A percentile compares a stretch with the other conserved stretches of the same genome.
Evolutionary conservation across 2,797 vertebrate species (phyloP).

Genomic region (Coranthus polyacanthus): DNA sequence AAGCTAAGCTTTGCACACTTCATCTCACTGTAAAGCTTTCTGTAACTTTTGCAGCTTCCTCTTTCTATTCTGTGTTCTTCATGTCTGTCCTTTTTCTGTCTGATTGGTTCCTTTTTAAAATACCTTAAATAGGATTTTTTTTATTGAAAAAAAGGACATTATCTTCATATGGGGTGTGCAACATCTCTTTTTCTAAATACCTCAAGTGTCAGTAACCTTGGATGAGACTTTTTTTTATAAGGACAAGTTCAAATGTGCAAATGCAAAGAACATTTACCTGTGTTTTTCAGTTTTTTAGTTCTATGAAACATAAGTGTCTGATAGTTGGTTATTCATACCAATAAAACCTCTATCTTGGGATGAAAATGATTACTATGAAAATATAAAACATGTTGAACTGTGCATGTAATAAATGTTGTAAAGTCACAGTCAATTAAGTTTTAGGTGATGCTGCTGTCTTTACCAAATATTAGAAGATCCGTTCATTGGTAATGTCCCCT

Average conservation of each 20-base stretch:
- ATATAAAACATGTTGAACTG: too few species aligned
- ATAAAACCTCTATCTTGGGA: too few species aligned
- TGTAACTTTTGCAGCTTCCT: constrained; percentile 72
- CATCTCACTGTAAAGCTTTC: constrained; percentile 73
- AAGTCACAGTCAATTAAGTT: too few species aligned
- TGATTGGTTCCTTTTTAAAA: constrained; percentile 43
- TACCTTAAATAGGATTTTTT: background rate
- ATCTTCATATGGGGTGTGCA: constrained; percentile 18
- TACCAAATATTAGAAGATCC: background rate
- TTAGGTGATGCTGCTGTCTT: constrained; percentile 9
- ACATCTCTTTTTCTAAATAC: constrained; percentile 3
- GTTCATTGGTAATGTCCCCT: background rate
- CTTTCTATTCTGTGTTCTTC: constrained; percentile 62
- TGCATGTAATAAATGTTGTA: too few species aligned
- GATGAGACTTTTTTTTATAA: constrained; percentile 15
- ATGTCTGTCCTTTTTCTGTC: constrained; percentile 67
- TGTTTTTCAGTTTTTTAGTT: too few species aligned
- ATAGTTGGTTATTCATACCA: too few species aligned
- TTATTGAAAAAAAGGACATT: constrained; percentile 1
- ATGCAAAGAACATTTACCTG: constrained; percentile 23
- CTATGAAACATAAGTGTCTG: background rate
- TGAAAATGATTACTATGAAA: too few species aligned
- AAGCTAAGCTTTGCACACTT: constrained; percentile 64
- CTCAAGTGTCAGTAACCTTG: constrained; percentile 11
- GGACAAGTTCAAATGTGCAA: constrained; percentile 28